A percentile compares a stretch with the other conserved stretches of the same genome.
Evolutionary conservation across 2,113 vertebrate genomes (phyloP).

Genomic region (Istiophorus platypterus): DNA sequence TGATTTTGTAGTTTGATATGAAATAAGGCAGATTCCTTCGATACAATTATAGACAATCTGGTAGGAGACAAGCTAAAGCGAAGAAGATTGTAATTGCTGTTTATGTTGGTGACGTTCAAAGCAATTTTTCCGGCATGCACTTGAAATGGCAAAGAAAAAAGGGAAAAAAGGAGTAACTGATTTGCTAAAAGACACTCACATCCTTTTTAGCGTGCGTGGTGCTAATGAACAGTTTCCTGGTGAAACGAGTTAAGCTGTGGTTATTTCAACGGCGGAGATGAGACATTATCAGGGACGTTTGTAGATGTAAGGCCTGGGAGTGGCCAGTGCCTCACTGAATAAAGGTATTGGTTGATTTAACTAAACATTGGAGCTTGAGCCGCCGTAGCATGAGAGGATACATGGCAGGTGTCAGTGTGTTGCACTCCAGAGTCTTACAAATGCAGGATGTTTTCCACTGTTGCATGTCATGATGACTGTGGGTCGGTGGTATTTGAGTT

Average conservation of each 20-base stretch:
- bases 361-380: constrained; percentile 39
- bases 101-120: constrained; percentile 68
- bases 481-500: not conserved
- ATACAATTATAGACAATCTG: constrained; percentile 78
- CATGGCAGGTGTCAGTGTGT: constrained; percentile 51
- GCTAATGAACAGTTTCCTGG: constrained; percentile 62
- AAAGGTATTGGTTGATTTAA: constrained; percentile 35
- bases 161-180: constrained; percentile 26
- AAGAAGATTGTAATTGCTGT: constrained; percentile 59
- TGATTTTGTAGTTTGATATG: constrained; percentile 71
- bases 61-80: constrained; percentile 76
- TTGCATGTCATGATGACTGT: constrained; percentile 31
- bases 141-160: constrained; percentile 63
- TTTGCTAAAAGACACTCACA: constrained; percentile 75
- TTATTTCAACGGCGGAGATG: constrained; percentile 50
- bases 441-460: constrained; percentile 32
- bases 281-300: constrained; percentile 55
- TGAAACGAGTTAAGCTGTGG: constrained; percentile 48
- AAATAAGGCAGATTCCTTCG: constrained; percentile 85
- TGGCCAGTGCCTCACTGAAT: constrained; percentile 37
- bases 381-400: constrained; percentile 50
- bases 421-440: constrained; percentile 39
- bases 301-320: constrained; percentile 45
- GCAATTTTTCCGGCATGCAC: constrained; percentile 83
- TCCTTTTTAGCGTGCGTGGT: constrained; percentile 58